Evolutionary conservation across 2,797 vertebrate species (phyloP), one percentile per base, ranked within the genome.

Genomic region (Spea hammondii): DNA sequence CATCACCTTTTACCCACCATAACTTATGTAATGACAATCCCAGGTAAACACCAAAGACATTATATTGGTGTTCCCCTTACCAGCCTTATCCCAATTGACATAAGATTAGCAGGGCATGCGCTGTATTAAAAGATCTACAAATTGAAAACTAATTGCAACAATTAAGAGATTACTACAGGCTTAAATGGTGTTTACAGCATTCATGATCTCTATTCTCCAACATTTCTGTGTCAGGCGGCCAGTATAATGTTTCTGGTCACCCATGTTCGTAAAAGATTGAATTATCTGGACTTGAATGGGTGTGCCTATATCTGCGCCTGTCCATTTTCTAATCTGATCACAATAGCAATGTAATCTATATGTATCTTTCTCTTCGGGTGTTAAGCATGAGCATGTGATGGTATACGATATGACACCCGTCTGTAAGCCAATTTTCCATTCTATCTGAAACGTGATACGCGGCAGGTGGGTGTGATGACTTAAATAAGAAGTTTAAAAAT

Each of bases 401-500:
- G 17, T 62, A 79, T 70, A 5, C 62, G 78, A 79, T 69, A 9
- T 14, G 57, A 32, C 65, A 68, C 46, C 70, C 10, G 45, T 44
- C 60, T 47, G 65, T 74, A 54, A 69, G 45, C 46, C 62, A 64
- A 79, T 46, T 48, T 55, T 49, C 55, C 49, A 79, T 70, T 68
- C 64, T 48, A 17, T 9, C 13, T 44, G 78, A 72, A 55, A 70
- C 70, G 45, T 57, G 70, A 60, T 53, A 50, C 67, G 8, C 9
- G 8, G 59, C 11, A 48, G 68, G 17, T 60, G 12, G 50, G 53
- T 65, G 69, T 65, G 49, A 78, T 78, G 68, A 17, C 60, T 65
- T 32, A 57, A 78, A 78, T 77, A 55, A 65, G 13, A 8, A 13
- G n/a, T 12, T 57, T 69, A 74, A 53, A 79, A 68, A 79, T 60